Conservation (phyloP, 2,113 vertebrate species). For the Psittacula cyanocephala region DNA sequence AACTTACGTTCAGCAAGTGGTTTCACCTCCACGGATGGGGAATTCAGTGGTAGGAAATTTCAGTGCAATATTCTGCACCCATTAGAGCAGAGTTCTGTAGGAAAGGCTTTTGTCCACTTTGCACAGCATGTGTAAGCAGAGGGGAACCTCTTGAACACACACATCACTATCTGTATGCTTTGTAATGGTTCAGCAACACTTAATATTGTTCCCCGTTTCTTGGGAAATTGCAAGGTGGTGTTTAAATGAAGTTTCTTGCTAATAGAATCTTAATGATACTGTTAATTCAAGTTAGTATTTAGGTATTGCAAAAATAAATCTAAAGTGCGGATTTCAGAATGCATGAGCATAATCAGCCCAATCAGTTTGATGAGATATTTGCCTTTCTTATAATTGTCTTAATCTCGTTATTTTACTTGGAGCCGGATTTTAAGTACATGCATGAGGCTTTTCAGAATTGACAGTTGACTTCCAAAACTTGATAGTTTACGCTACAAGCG, state of each 20-base stretch:
- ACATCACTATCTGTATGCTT: rapidly evolving
- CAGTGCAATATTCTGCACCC: background rate
- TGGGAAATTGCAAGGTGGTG: background rate
- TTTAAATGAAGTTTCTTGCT: background rate
- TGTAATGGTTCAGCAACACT: rapidly evolving
- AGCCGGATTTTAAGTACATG: background rate
- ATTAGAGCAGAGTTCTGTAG: background rate
- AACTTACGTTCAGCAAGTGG: background rate
- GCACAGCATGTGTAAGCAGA: background rate
- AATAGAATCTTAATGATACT: background rate
- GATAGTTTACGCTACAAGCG: background rate
- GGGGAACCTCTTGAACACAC: background rate
- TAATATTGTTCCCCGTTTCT: background rate
- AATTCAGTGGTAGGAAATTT: background rate
- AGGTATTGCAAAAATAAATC: background rate
- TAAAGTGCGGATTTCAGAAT: background rate
- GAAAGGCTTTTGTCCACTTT: background rate
- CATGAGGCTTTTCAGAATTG: background rate
- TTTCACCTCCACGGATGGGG: background rate
- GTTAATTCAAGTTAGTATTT: background rate
- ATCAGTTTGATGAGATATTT: background rate
- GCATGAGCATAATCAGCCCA: background rate
- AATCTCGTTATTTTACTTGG: background rate
- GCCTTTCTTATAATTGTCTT: background rate
- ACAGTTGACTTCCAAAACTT: background rate